These are phyloP conservation scores for Atherinosoma microstoma DNA, from an alignment of 2,797 vertebrate genomes.

Conservation along the genomic window DNA sequence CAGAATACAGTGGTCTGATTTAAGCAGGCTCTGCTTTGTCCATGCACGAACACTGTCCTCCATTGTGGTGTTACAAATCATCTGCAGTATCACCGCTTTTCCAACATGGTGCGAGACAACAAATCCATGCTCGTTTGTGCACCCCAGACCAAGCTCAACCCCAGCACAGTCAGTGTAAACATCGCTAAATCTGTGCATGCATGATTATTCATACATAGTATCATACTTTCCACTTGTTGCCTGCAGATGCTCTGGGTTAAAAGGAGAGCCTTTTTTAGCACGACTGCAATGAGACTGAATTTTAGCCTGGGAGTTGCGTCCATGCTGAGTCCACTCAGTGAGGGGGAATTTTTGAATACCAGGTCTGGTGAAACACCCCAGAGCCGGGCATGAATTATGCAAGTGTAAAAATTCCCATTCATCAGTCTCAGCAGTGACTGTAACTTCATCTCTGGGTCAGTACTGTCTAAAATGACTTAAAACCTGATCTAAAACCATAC, in stretches of 20 bases:
- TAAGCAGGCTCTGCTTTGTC: constrained; percentile 49
- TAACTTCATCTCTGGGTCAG: constrained; percentile 11
- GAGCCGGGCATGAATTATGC: background rate
- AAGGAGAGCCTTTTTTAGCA: background rate
- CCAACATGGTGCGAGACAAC: constrained; percentile 67
- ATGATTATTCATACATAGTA: constrained; percentile 46
- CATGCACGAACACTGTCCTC: constrained; percentile 63
- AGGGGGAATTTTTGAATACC: constrained; percentile 5
- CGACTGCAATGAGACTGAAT: background rate
- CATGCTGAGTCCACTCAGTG: background rate
- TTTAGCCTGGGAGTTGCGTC: background rate
- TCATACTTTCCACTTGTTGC: constrained; percentile 16
- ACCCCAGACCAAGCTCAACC: constrained; percentile 48
- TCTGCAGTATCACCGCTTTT: constrained; percentile 69
- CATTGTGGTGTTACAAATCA: constrained; percentile 72
- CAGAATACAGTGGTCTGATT: constrained; percentile 61
- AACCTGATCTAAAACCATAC: constrained; percentile 13
- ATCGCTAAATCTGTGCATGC: constrained; percentile 54
- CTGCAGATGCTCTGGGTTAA: constrained; percentile 15
- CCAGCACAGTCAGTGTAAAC: constrained; percentile 52
- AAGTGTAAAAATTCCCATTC: background rate
- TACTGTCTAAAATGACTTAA: constrained; percentile 30
- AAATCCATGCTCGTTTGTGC: constrained; percentile 53
- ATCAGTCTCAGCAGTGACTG: constrained; percentile 3
- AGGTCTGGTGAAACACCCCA: constrained; percentile 9